Base-by-base conservation (phyloP, 2,888 invertebrate genomes). In the Barypeithes pellucidus region DNA sequence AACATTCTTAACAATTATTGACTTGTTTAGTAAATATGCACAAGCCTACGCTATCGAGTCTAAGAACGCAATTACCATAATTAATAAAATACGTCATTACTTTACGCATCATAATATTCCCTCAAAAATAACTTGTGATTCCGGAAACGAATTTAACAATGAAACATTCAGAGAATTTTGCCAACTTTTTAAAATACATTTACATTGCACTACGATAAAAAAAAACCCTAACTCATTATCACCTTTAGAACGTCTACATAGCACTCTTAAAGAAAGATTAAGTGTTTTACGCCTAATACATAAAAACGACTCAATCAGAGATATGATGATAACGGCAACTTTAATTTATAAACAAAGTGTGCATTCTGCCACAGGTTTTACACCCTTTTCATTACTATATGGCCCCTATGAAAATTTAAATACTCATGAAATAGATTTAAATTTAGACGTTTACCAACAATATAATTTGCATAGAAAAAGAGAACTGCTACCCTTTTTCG, bases 11-110 rank as follows among this genome's bases (percentile, higher is more conserved):
- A 60, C 47, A 1, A 60, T 60, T 14, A 29, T 60, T 8, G 68
- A 68, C 29, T 47, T 29, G 7, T 67, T 57, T 36, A 43, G 29
- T 11, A 60, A 45, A 47, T 60, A 60, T 47, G 60, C 60, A 5
- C 68, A 60, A 60, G 59, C 59, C 9, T 68, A 68, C 43, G 1
- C 3, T 12, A 52, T 65, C 12, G 11, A 47, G 18, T 2, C 2
- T 0, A 50, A 65, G 52, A 50, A 39, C n/a, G 24, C 50, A 16
- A 33, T 52, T 11, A 33, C 36, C 1, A 18, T 69, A 22, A n/a
- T 69, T 4, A 69, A 50, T 33, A 69, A 69, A 69, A 12, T 69
- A n/a, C 12, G 61, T 3, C 60, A 69, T 36, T 69, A 47, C 16
- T 29, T 69, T 18, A 18, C 69, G 5, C 69, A 69, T 33, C 61